Evolutionary conservation across 2,113 vertebrate species (phyloP).

Genomic region (Brevimyrus niger): DNA sequence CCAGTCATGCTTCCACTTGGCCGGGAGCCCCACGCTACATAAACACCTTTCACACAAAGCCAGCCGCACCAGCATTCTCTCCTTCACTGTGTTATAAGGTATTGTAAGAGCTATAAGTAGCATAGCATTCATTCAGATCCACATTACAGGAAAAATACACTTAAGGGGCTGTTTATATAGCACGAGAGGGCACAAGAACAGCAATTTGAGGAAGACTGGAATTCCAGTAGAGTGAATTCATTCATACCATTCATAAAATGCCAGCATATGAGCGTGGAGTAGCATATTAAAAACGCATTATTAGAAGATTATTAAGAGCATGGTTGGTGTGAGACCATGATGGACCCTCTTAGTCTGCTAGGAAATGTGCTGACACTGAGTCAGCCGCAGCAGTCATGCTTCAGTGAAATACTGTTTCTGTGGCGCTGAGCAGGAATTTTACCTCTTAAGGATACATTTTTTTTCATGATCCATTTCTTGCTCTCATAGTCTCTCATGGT

Average conservation of each 20-base stretch:
- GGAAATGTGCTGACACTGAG: not conserved
- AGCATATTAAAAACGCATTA: not conserved
- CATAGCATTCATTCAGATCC: not conserved
- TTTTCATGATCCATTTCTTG: not conserved
- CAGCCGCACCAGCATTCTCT: not conserved
- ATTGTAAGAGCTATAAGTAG: not conserved
- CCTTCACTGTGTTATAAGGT: not conserved
- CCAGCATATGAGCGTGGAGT: not conserved
- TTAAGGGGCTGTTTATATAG: not conserved
- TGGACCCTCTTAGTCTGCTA: not conserved
- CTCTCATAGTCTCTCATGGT: not conserved
- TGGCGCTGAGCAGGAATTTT: not conserved
- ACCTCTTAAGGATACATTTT: slow-evolving; percentile 3
- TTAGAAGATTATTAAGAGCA: not conserved
- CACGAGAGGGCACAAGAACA: not conserved
- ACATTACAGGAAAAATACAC: not conserved
- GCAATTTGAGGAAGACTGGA: not conserved
- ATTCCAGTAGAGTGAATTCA: not conserved
- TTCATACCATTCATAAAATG: not conserved
- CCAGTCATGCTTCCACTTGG: not conserved
- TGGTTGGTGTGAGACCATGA: not conserved
- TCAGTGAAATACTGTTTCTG: not conserved
- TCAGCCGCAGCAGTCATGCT: not conserved
- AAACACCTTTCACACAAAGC: not conserved
- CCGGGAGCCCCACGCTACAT: not conserved